Evolutionary conservation across 1,140 invertebrate genomes (phyloP).

Genomic region (Drosophila tropicalis): DNA sequence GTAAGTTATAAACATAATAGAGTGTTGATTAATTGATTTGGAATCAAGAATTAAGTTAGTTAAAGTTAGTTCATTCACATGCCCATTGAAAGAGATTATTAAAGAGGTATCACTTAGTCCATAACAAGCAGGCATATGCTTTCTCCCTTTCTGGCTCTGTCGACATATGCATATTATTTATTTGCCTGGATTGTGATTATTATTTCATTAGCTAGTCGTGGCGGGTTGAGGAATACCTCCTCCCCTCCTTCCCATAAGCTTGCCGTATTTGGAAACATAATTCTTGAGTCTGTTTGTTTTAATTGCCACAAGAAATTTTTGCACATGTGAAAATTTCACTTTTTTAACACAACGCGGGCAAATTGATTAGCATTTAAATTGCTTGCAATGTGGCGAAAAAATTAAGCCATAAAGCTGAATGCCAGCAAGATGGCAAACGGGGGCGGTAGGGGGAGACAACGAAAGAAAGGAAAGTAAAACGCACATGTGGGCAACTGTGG

Average conservation of each 20-base stretch:
- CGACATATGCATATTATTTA: constrained; percentile 46
- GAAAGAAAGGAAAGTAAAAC: constrained; percentile 5
- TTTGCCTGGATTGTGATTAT: constrained; percentile 54
- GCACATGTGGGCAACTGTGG: constrained; percentile 27
- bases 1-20: too few species aligned
- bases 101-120: background rate
- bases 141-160: background rate
- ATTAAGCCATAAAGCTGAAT: constrained; percentile 70
- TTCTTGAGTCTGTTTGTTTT: constrained; percentile 54
- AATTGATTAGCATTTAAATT: constrained; percentile 81
- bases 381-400: constrained; percentile 69
- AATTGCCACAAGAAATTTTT: constrained; percentile 28
- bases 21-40: too few species aligned
- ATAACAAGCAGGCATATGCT: background rate
- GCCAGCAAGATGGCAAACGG: background rate
- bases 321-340: constrained; percentile 40
- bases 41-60: too few species aligned
- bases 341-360: constrained; percentile 31
- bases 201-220: constrained; percentile 43
- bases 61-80: too few species aligned
- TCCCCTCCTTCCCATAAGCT: constrained; percentile 8
- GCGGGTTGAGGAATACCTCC: constrained; percentile 5
- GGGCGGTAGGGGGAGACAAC: background rate
- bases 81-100: too few species aligned
- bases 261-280: constrained; percentile 39